phyloP scores from a whole-genome alignment of 2,888 invertebrate genomes.

The Agrotis clavis region DNA sequence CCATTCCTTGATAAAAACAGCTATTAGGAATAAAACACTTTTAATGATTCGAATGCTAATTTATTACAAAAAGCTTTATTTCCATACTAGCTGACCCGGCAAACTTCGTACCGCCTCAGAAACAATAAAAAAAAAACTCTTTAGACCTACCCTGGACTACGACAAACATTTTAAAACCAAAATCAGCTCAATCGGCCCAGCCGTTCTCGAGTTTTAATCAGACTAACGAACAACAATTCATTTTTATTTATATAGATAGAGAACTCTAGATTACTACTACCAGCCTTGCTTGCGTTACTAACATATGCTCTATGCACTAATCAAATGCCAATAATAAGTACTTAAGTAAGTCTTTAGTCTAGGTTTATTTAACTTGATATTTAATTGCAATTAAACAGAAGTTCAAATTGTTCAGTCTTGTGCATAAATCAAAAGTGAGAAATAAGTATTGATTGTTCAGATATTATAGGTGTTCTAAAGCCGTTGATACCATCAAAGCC shows the following conservation, averaged over 20 bases:
- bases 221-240: too few species aligned
- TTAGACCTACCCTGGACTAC: too few species aligned
- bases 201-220: too few species aligned
- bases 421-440: not conserved
- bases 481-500: not conserved
- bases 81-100: too few species aligned
- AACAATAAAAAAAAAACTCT: too few species aligned
- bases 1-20: conserved; percentile 23
- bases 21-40: not conserved
- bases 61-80: conserved; percentile 20
- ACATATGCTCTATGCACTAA: not conserved
- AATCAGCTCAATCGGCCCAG: too few species aligned
- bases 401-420: not conserved
- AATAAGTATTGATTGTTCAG: not conserved
- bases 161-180: too few species aligned
- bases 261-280: not conserved
- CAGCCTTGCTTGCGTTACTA: not conserved
- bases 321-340: not conserved
- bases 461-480: not conserved
- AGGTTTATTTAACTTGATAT: too few species aligned
- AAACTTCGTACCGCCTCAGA: too few species aligned
- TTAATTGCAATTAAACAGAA: not conserved
- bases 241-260: too few species aligned
- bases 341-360: not conserved
- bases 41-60: conserved; percentile 2